Evolutionary conservation across 2,888 invertebrate genomes (phyloP), one percentile per base, ranked within the genome.

Genomic region (Tetrapedia diversipes): DNA sequence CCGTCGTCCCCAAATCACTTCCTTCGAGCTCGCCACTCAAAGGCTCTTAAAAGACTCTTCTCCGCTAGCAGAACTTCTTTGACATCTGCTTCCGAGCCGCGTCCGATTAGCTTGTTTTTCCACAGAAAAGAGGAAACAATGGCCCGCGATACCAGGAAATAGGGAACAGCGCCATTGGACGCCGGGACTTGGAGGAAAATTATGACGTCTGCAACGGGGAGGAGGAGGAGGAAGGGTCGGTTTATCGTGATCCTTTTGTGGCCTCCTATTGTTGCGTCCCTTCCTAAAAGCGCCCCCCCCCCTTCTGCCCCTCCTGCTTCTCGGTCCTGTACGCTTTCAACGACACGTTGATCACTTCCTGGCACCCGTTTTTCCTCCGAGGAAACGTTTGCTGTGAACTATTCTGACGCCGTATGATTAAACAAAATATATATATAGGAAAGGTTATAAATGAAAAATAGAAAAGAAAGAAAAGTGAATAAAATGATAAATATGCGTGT

Each of bases 201-300:
- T 83, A 85, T 86, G 75, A 85, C 75, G 69, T 82, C 76, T 64
- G 69, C 45, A 27, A 56, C 24, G 47, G 24, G n/a, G n/a, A 2
- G n/a, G 41, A n/a, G 56, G 64, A 49, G 10, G 80, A 79, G 79
- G n/a, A 57, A 37, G 39, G 19, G 34, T 14, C 53, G 72, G 70
- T 83, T 80, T 80, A 72, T 73, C 59, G 51, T 22, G 69, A 64
- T 70, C 83, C 81, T 79, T 81, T 84, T 79, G 82, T 80, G 84
- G 63, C 73, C 72, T 77, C 59, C 84, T 76, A 86, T 86, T 86
- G 86, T n/a, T n/a, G n/a, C n/a, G n/a, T 87, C 82, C 77, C 60
- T 29, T 60, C 60, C 73, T 66, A 72, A 79, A 83, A 86, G 80
- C 77, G 80, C 72, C 34, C 51, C 37, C 19, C 27, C 7, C 45